Percentiles rank a stretch among this genome's conserved stretches.
Evolutionary conservation across 2,797 vertebrate genomes (phyloP).

Genomic region (Sebastes diaconus): DNA sequence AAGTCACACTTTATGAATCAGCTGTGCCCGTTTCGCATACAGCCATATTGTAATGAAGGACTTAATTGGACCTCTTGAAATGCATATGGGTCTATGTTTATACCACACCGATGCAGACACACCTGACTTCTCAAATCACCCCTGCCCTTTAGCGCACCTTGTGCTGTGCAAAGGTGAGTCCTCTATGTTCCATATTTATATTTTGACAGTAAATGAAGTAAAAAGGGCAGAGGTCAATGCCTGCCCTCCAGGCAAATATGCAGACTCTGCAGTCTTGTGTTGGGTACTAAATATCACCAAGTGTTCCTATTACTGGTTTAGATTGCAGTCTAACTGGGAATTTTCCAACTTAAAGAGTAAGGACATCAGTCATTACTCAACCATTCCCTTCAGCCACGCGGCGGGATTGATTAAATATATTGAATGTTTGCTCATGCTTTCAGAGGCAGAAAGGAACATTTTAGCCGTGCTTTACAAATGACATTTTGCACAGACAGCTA

Average conservation of each 20-base stretch:
- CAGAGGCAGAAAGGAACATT: slow-evolving; percentile 15
- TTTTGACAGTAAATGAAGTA: slow-evolving; percentile 74
- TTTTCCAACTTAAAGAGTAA: slow-evolving; percentile 23
- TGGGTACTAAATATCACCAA: slow-evolving; percentile 62
- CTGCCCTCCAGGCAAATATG: slow-evolving; percentile 51
- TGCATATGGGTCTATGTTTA: slow-evolving; percentile 63
- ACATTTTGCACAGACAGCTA: not conserved
- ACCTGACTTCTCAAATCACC: slow-evolving; percentile 65
- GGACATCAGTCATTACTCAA: slow-evolving; percentile 38
- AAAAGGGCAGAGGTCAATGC: slow-evolving; percentile 75
- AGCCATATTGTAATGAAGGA: slow-evolving; percentile 54
- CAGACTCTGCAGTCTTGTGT: slow-evolving; percentile 61
- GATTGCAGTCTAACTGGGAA: slow-evolving; percentile 18
- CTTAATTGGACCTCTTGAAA: slow-evolving; percentile 69
- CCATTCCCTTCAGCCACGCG: slow-evolving; percentile 23
- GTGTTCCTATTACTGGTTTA: slow-evolving; percentile 26
- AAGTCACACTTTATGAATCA: slow-evolving; percentile 22
- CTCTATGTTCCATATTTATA: slow-evolving; percentile 77
- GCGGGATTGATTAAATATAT: slow-evolving; percentile 38
- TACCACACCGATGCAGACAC: slow-evolving; percentile 56
- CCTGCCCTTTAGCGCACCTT: slow-evolving; percentile 58
- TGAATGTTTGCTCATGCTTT: slow-evolving; percentile 36
- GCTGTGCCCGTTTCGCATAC: slow-evolving; percentile 22
- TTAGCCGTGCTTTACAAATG: slow-evolving; percentile 15
- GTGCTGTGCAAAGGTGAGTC: slow-evolving; percentile 61